Percentiles rank a stretch among this genome's conserved stretches.
phyloP scores from a whole-genome alignment of 2,113 vertebrate genomes.

The Chionis minor region DNA sequence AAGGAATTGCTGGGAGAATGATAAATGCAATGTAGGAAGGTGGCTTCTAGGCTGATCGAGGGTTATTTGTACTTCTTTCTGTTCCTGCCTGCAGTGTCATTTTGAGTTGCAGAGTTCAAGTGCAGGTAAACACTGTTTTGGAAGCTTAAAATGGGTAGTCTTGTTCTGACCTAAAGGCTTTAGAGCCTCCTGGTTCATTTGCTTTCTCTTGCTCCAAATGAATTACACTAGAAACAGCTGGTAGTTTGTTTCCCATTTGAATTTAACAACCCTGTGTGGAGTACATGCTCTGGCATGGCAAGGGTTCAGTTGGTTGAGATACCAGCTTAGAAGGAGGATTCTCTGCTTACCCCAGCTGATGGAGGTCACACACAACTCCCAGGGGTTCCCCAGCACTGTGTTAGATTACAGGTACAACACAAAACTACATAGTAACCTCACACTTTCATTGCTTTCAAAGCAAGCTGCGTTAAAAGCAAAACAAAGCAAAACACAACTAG shows the following conservation, averaged over 20 bases:
- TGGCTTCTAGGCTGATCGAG: background rate
- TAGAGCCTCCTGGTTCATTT: background rate
- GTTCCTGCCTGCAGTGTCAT: background rate
- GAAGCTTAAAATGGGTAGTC: background rate
- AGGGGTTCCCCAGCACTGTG: background rate
- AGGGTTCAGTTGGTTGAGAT: background rate
- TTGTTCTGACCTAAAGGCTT: background rate
- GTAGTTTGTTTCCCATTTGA: background rate
- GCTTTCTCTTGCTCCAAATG: background rate
- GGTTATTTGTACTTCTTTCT: background rate
- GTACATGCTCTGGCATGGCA: background rate
- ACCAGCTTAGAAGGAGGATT: background rate
- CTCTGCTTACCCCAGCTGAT: background rate
- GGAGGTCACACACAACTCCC: background rate
- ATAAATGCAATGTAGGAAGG: background rate
- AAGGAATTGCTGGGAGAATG: background rate
- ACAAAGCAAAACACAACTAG: background rate
- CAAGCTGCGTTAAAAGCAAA: background rate
- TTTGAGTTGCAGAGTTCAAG: constrained; percentile 7
- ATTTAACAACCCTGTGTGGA: background rate
- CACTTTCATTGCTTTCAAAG: background rate
- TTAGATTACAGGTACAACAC: background rate
- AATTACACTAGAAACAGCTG: background rate
- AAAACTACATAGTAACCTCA: background rate
- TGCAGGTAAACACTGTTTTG: background rate